These are phyloP conservation scores for Drosophila rufa DNA, from an alignment of 1,140 invertebrate genomes.

Conservation along the genomic window DNA sequence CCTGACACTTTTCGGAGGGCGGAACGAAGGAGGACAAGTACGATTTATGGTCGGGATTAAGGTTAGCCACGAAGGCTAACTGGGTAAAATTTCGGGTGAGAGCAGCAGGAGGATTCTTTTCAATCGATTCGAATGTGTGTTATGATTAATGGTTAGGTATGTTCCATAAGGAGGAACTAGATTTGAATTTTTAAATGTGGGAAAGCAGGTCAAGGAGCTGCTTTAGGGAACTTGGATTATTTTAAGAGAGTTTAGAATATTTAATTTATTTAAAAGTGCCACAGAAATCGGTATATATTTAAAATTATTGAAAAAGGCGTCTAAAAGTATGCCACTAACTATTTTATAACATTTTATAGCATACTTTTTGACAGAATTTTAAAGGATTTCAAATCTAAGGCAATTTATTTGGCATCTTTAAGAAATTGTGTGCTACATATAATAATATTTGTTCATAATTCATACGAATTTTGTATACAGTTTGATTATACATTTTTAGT, in stretches of 20 bases:
- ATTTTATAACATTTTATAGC: not conserved
- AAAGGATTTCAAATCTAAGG: not conserved
- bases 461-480: no score
- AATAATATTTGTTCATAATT: no score
- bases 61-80: constrained; percentile 10
- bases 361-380: not conserved
- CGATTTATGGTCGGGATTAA: constrained; percentile 29
- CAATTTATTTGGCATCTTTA: no score
- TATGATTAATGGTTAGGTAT: constrained; percentile 17
- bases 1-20: not conserved
- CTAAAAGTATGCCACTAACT: no score
- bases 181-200: not conserved
- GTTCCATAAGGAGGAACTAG: not conserved
- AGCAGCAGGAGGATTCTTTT: not conserved
- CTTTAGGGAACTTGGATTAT: not conserved
- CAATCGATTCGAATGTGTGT: not conserved
- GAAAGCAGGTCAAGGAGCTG: not conserved
- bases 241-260: not conserved
- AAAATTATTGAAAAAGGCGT: not conserved
- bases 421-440: no score
- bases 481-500: no score
- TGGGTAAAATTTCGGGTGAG: not conserved
- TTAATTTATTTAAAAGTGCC: no score
- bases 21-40: constrained; percentile 1
- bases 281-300: not conserved